Conservation (phyloP, 1,140 invertebrate species). For the Aphis craccivora region DNA sequence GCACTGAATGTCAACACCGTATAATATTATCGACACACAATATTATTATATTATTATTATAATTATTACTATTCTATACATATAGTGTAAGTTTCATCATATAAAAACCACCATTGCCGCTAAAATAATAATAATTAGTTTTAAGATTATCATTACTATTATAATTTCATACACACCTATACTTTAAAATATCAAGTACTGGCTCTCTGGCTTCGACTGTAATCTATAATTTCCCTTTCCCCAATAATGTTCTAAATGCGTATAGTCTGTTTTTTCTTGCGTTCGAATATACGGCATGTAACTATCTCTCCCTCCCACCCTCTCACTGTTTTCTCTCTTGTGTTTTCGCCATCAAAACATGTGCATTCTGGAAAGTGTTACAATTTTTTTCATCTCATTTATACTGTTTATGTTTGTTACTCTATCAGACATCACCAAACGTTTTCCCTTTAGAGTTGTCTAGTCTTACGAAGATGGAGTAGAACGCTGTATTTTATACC, state of each 20-base stretch:
- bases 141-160: not conserved
- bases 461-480: not conserved
- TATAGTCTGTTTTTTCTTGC: not conserved
- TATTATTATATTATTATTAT: not conserved
- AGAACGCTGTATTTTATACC: not conserved
- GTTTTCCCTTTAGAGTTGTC: not conserved
- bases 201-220: not conserved
- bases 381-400: not conserved
- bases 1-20: not conserved
- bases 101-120: not conserved
- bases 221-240: conserved; percentile 16
- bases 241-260: not conserved
- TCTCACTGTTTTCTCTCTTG: not conserved
- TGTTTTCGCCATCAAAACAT: not conserved
- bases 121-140: not conserved
- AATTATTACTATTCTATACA: no score
- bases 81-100: not conserved
- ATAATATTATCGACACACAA: not conserved
- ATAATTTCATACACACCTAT: not conserved
- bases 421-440: not conserved
- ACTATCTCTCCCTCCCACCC: not conserved
- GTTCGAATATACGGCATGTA: not conserved
- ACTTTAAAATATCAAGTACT: not conserved
- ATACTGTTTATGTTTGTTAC: not conserved
- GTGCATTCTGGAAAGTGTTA: not conserved